Evolutionary conservation across 2,888 invertebrate genomes (phyloP).

Genomic region (Zootermopsis nevadensis): DNA sequence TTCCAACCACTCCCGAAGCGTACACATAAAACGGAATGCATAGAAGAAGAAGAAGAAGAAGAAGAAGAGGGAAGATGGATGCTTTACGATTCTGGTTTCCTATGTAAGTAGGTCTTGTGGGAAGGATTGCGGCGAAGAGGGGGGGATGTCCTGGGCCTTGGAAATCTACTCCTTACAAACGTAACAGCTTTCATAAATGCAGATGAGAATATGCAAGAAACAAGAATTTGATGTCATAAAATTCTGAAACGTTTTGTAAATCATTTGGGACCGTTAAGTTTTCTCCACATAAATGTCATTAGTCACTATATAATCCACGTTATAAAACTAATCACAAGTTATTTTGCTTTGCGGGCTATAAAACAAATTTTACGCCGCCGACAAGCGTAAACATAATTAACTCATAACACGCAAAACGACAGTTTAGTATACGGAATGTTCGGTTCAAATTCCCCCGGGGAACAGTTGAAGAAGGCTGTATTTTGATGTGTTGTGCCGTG

Average conservation of each 20-base stretch:
- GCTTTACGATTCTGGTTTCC: conserved; percentile 20
- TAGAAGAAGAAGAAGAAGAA: conserved; percentile 9
- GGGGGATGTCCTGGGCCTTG: not conserved
- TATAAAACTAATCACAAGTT: not conserved
- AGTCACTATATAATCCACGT: not conserved
- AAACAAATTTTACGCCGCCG: too few relatives aligned
- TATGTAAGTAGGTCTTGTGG: conserved; percentile 11
- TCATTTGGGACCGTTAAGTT: not conserved
- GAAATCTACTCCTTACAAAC: not conserved
- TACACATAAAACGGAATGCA: conserved; percentile 15
- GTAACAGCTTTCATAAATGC: not conserved
- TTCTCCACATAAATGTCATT: not conserved
- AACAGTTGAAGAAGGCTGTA: too few relatives aligned
- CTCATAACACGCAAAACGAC: too few relatives aligned
- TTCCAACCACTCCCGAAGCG: not conserved
- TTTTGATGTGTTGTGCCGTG: too few relatives aligned
- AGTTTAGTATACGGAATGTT: too few relatives aligned
- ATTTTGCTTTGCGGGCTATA: not conserved
- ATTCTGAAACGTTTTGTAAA: conserved; percentile 9
- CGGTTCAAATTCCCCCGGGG: too few relatives aligned
- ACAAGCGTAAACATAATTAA: too few relatives aligned
- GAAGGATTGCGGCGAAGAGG: not conserved
- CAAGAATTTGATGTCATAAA: not conserved
- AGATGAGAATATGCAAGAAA: not conserved
- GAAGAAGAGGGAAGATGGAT: not conserved